These are phyloP conservation scores for Parauchenoglanis punctatus DNA, from an alignment of 2,797 vertebrate genomes.

Conservation along the genomic window DNA sequence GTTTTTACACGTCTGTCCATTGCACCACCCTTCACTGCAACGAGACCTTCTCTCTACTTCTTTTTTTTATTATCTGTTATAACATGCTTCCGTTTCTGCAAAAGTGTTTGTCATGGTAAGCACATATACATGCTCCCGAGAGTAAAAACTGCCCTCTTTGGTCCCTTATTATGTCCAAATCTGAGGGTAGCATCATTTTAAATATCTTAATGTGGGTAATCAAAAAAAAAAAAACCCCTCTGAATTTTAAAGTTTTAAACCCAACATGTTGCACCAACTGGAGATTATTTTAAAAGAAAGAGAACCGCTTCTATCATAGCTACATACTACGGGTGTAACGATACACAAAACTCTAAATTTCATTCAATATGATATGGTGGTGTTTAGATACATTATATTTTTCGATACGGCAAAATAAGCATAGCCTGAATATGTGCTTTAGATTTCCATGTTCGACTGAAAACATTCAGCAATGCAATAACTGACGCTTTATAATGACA, in stretches of 20 bases:
- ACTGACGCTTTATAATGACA: neutral
- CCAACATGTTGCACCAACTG: neutral
- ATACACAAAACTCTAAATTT: neutral
- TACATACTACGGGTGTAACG: neutral
- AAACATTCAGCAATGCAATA: neutral
- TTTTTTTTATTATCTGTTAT: constrained; percentile 16
- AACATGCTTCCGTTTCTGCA: constrained; percentile 24
- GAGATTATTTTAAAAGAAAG: neutral
- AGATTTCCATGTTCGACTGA: neutral
- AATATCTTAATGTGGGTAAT: neutral
- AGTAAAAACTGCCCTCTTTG: neutral
- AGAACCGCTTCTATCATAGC: neutral
- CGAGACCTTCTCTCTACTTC: constrained; percentile 10
- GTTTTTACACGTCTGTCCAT: constrained; percentile 16
- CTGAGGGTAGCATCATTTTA: neutral
- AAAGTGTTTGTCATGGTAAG: neutral
- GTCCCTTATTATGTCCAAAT: neutral
- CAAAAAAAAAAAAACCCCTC: too few relatives aligned
- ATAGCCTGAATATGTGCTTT: neutral
- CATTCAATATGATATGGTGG: neutral
- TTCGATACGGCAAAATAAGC: neutral
- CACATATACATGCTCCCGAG: neutral
- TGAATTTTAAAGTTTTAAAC: too few relatives aligned
- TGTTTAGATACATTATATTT: neutral
- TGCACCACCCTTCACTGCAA: constrained; percentile 6